Base-by-base conservation (phyloP, 2,113 vertebrate species). In the Cynopterus brachyotis region DNA sequence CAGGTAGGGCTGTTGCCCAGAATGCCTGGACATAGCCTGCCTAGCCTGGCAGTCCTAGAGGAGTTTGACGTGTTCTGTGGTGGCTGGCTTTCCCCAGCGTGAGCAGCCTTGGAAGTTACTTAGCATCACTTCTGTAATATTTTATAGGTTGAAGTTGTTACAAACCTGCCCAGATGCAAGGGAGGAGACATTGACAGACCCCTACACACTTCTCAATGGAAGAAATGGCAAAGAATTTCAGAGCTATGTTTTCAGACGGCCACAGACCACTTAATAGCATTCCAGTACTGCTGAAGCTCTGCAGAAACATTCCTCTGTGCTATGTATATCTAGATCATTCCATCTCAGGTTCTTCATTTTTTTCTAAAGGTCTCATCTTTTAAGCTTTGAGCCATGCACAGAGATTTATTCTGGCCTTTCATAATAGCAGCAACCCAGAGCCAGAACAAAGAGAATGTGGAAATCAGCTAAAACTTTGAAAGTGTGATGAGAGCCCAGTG, bases 391-490 rank as follows among this genome's bases (percentile, higher is more conserved):
- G 16, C 15, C 6, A 12, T 73, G 66, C 53, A 53, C 20, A 88
- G 66, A 81, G 13, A 30, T 83, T 85, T 80, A 59, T 82, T 60
- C 47, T 70, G 50, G 59, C 2, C 42, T 79, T 94, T 83, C n/a
- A 28, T 64, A 79, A 70, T 40, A 94, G 42, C 69, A 93, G 20
- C 70, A 91, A 19, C 0, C 53, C 7, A 45, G 45, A 5, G 11
- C 20, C 50, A 87, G 47, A n/a, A 69, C 15, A 59, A 62, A 42
- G 32, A 82, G 55, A 85, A 80, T 11, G 59, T 59, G 45, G 28
- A 81, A 70, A 59, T 83, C 64, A 92, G 57, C 69, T 66, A 17
- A 55, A 95, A 86, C 67, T 76, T 90, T 20, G 20, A 86, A 83
- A 42, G 70, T 19, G 2, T 5, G 6, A 53, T 11, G 26, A 69